phyloP scores from a whole-genome alignment of 2,888 invertebrate species.

The Platycheirus rosarum region DNA sequence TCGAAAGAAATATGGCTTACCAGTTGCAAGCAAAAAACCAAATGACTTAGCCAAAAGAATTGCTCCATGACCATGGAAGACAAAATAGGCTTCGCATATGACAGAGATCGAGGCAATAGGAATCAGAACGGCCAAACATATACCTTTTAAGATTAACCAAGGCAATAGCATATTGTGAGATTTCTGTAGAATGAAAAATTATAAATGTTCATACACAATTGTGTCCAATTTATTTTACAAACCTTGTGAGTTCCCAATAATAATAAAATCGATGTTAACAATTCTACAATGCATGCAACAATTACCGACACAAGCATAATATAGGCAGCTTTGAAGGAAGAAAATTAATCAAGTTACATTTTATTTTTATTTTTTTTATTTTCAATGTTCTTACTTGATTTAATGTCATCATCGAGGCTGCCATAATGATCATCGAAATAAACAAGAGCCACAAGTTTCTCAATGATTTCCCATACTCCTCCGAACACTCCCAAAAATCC shows the following conservation, averaged over 20 bases:
- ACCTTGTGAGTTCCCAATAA: constrained; percentile 4
- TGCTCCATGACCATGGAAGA: not conserved
- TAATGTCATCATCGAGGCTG: not conserved
- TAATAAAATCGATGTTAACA: not conserved
- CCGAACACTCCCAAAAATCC: constrained; percentile 9
- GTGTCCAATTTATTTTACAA: not conserved
- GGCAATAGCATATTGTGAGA: constrained; percentile 9
- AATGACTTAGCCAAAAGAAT: not conserved
- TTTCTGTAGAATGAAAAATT: constrained; percentile 3
- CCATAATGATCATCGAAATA: not conserved
- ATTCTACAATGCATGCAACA: not conserved
- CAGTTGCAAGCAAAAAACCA: not conserved
- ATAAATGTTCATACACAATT: not conserved
- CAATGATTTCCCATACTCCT: not conserved
- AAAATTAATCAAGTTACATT: not conserved
- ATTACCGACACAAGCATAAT: not conserved
- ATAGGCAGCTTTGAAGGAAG: not conserved
- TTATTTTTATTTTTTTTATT: no score
- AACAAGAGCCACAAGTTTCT: not conserved
- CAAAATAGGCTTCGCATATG: not conserved
- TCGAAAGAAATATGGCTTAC: not conserved
- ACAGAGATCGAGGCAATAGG: not conserved
- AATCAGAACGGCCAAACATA: not conserved
- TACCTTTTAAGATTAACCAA: constrained; percentile 14
- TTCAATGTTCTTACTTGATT: not conserved